phyloP scores from a whole-genome alignment of 2,888 invertebrate species.

The Metacarcinus magister region DNA sequence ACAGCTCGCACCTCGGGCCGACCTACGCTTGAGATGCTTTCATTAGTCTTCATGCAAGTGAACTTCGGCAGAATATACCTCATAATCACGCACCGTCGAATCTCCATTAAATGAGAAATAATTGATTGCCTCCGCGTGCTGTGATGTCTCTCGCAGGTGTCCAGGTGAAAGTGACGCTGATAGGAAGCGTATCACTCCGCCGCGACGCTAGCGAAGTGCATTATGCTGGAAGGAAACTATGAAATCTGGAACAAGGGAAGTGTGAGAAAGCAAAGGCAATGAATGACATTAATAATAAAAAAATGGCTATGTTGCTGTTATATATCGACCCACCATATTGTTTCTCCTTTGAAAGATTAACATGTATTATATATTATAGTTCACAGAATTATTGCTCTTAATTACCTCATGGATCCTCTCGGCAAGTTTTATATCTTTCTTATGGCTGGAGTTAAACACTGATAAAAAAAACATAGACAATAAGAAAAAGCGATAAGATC shows the following conservation, averaged over 20 bases:
- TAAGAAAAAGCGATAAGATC: not conserved
- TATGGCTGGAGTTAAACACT: too few species aligned
- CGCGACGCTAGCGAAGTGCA: not conserved
- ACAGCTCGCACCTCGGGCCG: not conserved
- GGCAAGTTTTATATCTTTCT: not conserved
- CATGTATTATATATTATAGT: too few species aligned
- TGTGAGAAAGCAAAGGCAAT: not conserved
- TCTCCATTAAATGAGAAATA: conserved; percentile 43
- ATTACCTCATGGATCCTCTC: not conserved
- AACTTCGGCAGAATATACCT: conserved; percentile 17
- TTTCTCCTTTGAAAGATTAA: not conserved
- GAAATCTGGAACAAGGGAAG: not conserved
- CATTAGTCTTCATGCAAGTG: not conserved
- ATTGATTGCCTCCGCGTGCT: conserved; percentile 34
- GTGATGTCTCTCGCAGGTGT: conserved; percentile 37
- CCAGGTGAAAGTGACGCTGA: conserved; percentile 33
- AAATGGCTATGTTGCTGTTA: not conserved
- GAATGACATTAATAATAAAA: not conserved
- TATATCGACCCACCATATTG: not conserved
- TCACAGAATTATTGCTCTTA: not conserved
- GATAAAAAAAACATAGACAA: not conserved
- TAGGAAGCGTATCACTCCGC: conserved; percentile 6
- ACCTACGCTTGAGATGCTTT: not conserved
- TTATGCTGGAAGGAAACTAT: not conserved
- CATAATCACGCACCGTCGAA: conserved; percentile 38